phyloP scores from a whole-genome alignment of 2,888 invertebrate species.

The Synanthedon tipuliformis region DNA sequence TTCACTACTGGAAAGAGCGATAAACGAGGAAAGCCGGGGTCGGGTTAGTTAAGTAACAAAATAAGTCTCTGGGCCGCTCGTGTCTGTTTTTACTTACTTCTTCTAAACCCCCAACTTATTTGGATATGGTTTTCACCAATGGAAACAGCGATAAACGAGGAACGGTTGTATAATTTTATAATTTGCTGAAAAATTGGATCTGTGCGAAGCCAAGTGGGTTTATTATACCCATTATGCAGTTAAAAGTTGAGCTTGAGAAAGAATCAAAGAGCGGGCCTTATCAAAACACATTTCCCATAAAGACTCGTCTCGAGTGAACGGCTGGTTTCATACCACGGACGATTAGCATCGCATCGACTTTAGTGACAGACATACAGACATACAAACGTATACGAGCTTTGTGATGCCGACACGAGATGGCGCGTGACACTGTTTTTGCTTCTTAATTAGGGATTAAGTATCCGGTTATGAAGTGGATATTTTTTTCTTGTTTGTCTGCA shows the following conservation, averaged over 20 bases:
- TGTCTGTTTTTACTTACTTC: no score
- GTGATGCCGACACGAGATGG: conserved; percentile 39
- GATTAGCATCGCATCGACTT: conserved; percentile 27
- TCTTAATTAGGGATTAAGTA: conserved; percentile 63
- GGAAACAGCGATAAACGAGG: no score
- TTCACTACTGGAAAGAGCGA: no score
- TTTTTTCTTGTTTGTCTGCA: background rate
- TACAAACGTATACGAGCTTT: conserved; percentile 17
- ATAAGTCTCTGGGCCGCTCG: no score
- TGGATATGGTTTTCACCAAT: no score
- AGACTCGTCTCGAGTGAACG: conserved; percentile 42
- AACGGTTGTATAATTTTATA: no score
- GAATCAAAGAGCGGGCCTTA: conserved; percentile 20
- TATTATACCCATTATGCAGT: no score
- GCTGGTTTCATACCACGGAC: conserved; percentile 42
- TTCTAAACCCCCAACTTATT: no score
- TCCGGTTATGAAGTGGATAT: conserved; percentile 13
- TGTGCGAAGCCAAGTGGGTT: no score
- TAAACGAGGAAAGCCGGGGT: no score
- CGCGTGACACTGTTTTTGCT: conserved; percentile 47
- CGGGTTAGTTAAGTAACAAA: no score
- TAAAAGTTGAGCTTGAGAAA: background rate
- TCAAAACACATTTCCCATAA: conserved; percentile 34
- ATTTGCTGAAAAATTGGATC: no score
- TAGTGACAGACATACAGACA: conserved; percentile 18